Percentiles rank a stretch among this genome's conserved stretches.
phyloP scores from a whole-genome alignment of 2,888 invertebrate genomes.

The Philereme vetulata region DNA sequence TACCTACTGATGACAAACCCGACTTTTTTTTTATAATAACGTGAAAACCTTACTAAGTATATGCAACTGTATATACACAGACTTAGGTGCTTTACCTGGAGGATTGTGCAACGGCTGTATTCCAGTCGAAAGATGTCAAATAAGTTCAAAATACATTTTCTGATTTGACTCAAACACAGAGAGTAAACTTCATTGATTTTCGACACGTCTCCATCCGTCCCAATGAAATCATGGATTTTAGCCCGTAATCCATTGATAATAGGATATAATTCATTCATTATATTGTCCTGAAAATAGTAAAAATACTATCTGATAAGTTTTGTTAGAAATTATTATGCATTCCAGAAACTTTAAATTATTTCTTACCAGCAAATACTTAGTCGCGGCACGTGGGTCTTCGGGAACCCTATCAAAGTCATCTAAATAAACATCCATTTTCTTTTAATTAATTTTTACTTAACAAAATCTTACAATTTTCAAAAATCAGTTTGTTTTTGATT shows the following conservation, averaged over 20 bases:
- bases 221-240: conserved; percentile 45
- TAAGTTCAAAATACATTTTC: conserved; percentile 64
- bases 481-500: neutral
- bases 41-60: no score
- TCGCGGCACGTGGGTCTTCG: conserved; percentile 50
- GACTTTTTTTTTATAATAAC: no score
- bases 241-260: conserved; percentile 52
- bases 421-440: neutral
- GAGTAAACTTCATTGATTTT: conserved; percentile 62
- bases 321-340: no score
- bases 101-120: conserved; percentile 45
- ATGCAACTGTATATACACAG: no score
- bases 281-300: conserved; percentile 53
- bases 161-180: conserved; percentile 71
- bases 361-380: conserved; percentile 60
- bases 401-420: conserved; percentile 41
- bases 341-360: no score
- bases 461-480: neutral
- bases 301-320: neutral
- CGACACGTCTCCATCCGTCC: conserved; percentile 39
- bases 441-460: neutral
- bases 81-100: conserved; percentile 50
- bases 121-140: conserved; percentile 71
- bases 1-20: no score
- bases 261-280: conserved; percentile 60